Conservation (phyloP, 2,888 invertebrate species). For the Osedax frankpressi region DNA sequence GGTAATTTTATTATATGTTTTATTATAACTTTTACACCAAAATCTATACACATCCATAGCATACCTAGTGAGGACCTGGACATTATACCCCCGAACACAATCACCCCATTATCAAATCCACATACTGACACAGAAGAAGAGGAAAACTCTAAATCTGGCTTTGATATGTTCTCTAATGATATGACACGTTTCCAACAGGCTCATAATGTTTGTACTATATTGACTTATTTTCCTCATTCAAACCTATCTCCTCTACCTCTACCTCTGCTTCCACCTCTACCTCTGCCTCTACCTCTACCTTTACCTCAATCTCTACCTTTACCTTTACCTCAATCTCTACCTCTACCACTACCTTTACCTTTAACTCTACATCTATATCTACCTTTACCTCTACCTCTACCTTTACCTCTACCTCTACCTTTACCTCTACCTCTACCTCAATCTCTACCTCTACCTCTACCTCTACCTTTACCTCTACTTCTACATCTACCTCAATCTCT, state of each 20-base stretch:
- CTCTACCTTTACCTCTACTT: neutral
- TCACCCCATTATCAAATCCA: no score
- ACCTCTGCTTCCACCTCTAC: neutral
- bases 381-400: neutral
- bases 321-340: neutral
- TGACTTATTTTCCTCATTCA: neutral
- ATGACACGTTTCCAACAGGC: conserved; percentile 64
- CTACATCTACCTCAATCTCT: neutral
- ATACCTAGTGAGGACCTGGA: no score
- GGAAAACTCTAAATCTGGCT: no score
- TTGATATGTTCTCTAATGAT: conserved; percentile 59
- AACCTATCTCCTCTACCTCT: neutral
- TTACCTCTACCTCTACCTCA: neutral
- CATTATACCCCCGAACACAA: no score
- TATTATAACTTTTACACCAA: no score
- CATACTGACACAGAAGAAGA: no score
- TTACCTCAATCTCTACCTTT: neutral
- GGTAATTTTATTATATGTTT: no score
- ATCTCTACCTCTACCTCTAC: neutral
- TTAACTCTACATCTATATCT: neutral
- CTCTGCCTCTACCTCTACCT: neutral
- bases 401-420: neutral
- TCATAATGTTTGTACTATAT: neutral
- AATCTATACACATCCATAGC: no score
- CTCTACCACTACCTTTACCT: neutral